phyloP scores from a whole-genome alignment of 2,888 invertebrate genomes.

The Andrena bicolor region DNA sequence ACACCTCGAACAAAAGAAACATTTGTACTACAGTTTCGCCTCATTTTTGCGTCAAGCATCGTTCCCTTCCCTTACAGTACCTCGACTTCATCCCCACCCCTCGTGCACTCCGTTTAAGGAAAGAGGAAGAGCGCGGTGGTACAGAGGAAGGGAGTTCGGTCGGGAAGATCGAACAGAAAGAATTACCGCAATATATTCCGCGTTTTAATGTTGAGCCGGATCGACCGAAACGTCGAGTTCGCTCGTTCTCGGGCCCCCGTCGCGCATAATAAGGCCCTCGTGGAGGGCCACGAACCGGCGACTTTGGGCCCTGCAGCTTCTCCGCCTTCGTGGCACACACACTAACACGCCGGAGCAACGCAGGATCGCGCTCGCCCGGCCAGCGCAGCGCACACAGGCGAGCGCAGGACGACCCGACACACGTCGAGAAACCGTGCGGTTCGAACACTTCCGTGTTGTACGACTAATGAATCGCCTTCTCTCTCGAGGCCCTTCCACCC shows the following conservation, averaged over 20 bases:
- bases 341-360: conserved; percentile 4
- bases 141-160: background rate
- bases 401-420: conserved; percentile 48
- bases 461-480: conserved; percentile 84
- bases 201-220: conserved; percentile 69
- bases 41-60: background rate
- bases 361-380: conserved; percentile 57
- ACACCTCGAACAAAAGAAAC: background rate
- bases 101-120: conserved; percentile 33
- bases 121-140: conserved; percentile 32
- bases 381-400: conserved; percentile 22
- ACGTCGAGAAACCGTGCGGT: conserved; percentile 73
- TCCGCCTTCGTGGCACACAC: conserved; percentile 3
- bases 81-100: background rate
- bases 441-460: conserved; percentile 83
- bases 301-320: conserved; percentile 69
- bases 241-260: conserved; percentile 69
- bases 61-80: background rate
- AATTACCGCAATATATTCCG: conserved; percentile 75
- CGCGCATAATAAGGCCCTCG: conserved; percentile 74
- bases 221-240: conserved; percentile 66
- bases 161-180: conserved; percentile 69
- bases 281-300: conserved; percentile 56
- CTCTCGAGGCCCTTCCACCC: conserved; percentile 65
- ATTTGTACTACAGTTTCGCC: background rate